phyloP scores from a whole-genome alignment of 1,140 invertebrate genomes.

The Augochlora pura region DNA sequence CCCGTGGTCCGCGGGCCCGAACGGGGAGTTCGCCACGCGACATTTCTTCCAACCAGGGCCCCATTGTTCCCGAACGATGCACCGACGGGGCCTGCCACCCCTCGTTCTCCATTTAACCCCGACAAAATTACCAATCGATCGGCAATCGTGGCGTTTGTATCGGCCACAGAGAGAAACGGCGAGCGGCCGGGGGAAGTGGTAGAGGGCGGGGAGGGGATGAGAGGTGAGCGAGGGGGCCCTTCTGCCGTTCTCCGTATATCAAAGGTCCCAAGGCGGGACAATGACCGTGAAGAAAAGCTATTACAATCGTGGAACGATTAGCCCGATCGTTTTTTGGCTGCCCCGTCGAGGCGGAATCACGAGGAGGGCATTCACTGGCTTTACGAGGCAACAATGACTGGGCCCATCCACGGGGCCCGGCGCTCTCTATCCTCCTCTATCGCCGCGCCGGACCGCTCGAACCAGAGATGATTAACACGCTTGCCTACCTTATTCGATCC shows the following conservation, averaged over 20 bases:
- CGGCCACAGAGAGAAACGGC: no score
- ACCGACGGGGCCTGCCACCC: no score
- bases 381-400: conserved; percentile 72
- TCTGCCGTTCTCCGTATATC: neutral
- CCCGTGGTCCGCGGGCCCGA: no score
- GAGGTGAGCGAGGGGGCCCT: no score
- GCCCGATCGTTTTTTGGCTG: conserved; percentile 66
- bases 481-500: conserved; percentile 57
- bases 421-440: neutral
- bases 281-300: conserved; percentile 69
- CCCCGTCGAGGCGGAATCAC: conserved; percentile 50
- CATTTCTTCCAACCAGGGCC: no score
- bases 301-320: conserved; percentile 72
- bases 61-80: no score
- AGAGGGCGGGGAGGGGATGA: no score
- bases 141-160: no score
- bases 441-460: neutral
- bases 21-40: no score
- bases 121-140: no score
- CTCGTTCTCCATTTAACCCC: no score
- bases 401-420: conserved; percentile 55
- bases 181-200: no score
- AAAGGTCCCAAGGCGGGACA: conserved; percentile 51
- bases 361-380: conserved; percentile 64
- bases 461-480: conserved; percentile 63